phyloP scores from a whole-genome alignment of 2,888 invertebrate genomes.

The Latrodectus elegans region DNA sequence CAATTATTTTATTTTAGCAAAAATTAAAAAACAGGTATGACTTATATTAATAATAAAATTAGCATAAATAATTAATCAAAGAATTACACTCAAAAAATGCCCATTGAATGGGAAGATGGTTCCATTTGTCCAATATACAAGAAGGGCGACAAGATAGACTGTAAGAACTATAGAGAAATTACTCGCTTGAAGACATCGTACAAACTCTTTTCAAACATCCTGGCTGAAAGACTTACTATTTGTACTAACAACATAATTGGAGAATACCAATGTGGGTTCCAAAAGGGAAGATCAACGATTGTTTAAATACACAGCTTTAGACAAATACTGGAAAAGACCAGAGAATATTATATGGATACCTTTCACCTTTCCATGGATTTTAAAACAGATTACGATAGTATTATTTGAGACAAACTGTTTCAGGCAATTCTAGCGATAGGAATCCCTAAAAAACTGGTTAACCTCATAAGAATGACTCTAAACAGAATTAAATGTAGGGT shows the following conservation, averaged over 20 bases:
- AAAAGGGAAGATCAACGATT: constrained; percentile 8
- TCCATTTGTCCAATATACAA: background rate
- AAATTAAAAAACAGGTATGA: too few species aligned
- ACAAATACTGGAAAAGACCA: constrained; percentile 7
- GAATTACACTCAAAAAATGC: too few species aligned
- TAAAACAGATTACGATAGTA: constrained; percentile 2
- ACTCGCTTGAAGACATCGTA: background rate
- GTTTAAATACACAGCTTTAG: constrained; percentile 5
- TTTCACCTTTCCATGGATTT: background rate
- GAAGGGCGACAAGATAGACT: background rate
- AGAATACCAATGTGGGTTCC: background rate
- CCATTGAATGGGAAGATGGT: constrained; percentile 11
- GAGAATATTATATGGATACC: background rate
- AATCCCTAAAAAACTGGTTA: background rate
- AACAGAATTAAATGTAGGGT: too few species aligned
- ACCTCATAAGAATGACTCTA: too few species aligned
- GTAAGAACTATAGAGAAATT: constrained; percentile 7
- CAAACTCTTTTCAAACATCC: background rate
- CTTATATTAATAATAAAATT: too few species aligned
- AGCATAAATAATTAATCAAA: too few species aligned
- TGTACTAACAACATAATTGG: background rate
- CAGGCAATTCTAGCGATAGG: background rate
- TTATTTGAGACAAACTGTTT: background rate
- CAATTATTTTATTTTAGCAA: too few species aligned
- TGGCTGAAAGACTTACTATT: background rate